phyloP scores from a whole-genome alignment of 1,140 invertebrate genomes.

The Yoshiicerus persimilis region DNA sequence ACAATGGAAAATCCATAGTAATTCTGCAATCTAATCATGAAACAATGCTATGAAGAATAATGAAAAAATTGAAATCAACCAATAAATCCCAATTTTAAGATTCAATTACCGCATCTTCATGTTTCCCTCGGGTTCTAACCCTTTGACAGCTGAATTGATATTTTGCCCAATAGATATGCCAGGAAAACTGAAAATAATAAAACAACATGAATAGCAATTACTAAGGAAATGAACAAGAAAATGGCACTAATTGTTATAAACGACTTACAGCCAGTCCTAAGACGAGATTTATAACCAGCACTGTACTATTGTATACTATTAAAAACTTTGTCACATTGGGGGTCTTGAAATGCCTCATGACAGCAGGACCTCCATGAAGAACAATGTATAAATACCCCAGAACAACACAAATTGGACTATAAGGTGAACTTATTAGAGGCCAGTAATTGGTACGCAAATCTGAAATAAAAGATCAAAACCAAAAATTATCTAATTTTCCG shows the following conservation, averaged over 20 bases:
- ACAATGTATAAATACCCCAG: neutral
- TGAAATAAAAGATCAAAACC: neutral
- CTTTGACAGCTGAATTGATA: conserved; percentile 35
- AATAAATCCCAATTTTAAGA: neutral
- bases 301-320: conserved; percentile 8
- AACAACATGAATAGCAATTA: neutral
- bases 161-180: conserved; percentile 32
- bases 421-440: neutral
- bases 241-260: neutral
- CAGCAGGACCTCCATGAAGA: neutral
- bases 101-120: neutral
- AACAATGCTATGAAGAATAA: too few relatives aligned
- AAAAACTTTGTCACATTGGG: neutral
- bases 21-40: conserved; percentile 89
- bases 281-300: conserved; percentile 20
- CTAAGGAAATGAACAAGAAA: neutral
- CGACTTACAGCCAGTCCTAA: conserved; percentile 11
- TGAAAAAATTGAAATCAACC: too few relatives aligned
- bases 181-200: neutral
- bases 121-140: neutral
- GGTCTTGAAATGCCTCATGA: conserved; percentile 23
- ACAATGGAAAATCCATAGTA: conserved; percentile 96
- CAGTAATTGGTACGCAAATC: neutral
- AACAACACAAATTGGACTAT: neutral
- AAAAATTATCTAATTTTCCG: too few relatives aligned